Evolutionary conservation across 2,797 vertebrate genomes (phyloP).

Genomic region (Podarcis siculus): DNA sequence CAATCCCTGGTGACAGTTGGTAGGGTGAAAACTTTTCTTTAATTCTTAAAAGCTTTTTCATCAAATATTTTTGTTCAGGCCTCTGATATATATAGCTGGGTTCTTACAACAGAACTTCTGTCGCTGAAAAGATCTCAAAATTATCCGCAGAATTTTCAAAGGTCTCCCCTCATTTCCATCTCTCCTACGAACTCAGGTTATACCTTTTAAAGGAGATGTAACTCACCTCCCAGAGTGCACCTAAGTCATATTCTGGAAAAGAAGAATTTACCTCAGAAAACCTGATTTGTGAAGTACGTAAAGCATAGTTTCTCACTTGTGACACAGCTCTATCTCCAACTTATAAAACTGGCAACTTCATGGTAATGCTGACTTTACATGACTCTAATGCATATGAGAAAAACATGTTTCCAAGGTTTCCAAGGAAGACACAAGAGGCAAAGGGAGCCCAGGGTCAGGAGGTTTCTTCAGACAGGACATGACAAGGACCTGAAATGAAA

Average conservation of each 20-base stretch:
- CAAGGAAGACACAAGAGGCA: too few species aligned
- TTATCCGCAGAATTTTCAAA: neutral
- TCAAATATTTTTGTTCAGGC: neutral
- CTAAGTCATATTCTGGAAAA: neutral
- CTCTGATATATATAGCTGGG: neutral
- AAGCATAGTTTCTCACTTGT: too few species aligned
- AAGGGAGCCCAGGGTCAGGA: too few species aligned
- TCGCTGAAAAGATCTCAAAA: neutral
- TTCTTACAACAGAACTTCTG: slow-evolving; percentile 6
- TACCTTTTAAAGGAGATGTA: neutral
- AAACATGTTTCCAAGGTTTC: neutral
- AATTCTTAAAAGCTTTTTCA: slow-evolving; percentile 18
- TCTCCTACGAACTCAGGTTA: neutral
- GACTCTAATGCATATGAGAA: neutral
- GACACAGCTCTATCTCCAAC: too few species aligned
- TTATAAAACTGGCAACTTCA: neutral
- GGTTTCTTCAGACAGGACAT: neutral
- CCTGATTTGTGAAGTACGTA: too few species aligned
- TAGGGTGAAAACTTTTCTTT: neutral
- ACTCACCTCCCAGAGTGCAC: neutral
- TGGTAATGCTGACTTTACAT: neutral
- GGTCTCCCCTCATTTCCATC: neutral
- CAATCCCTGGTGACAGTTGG: neutral
- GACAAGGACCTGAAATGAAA: neutral
- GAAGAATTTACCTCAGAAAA: neutral